Percentiles rank a stretch among this genome's conserved stretches.
Evolutionary conservation across 2,888 invertebrate species (phyloP).

Genomic region (Ametastegia equiseti): DNA sequence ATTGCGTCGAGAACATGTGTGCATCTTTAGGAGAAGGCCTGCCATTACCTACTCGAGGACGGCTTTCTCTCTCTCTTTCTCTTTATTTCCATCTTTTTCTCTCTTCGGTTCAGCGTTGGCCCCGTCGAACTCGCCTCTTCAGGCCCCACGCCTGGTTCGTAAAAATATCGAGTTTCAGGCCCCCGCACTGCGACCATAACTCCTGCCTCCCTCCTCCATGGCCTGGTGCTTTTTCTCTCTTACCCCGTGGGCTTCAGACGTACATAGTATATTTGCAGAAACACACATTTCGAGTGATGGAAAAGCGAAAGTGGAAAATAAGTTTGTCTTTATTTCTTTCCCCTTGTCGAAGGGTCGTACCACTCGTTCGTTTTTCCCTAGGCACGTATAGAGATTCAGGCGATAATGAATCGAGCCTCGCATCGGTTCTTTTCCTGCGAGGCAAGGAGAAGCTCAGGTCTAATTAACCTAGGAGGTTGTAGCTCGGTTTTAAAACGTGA

Average conservation of each 20-base stretch:
- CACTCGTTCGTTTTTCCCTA: constrained; percentile 23
- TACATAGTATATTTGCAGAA: no score
- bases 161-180: constrained; percentile 49
- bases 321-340: neutral
- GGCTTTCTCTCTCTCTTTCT: no score
- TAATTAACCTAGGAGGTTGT: constrained; percentile 31
- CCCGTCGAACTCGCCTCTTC: constrained; percentile 21
- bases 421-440: neutral
- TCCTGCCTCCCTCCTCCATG: constrained; percentile 8
- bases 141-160: constrained; percentile 42
- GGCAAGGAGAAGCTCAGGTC: constrained; percentile 8
- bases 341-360: neutral
- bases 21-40: constrained; percentile 18
- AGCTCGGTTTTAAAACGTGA: constrained; percentile 23
- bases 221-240: neutral
- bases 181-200: constrained; percentile 43
- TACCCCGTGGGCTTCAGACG: no score
- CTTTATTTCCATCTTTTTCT: no score
- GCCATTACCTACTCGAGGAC: constrained; percentile 19
- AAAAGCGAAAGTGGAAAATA: no score
- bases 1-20: constrained; percentile 41
- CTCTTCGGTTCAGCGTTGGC: no score
- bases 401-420: constrained; percentile 23
- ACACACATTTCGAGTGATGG: no score
- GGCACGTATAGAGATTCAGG: constrained; percentile 9